A percentile compares a stretch with the other conserved stretches of the same genome.
These are phyloP conservation scores for Reticulitermes lucifugus DNA, from an alignment of 2,888 invertebrate species.

Conservation along the genomic window DNA sequence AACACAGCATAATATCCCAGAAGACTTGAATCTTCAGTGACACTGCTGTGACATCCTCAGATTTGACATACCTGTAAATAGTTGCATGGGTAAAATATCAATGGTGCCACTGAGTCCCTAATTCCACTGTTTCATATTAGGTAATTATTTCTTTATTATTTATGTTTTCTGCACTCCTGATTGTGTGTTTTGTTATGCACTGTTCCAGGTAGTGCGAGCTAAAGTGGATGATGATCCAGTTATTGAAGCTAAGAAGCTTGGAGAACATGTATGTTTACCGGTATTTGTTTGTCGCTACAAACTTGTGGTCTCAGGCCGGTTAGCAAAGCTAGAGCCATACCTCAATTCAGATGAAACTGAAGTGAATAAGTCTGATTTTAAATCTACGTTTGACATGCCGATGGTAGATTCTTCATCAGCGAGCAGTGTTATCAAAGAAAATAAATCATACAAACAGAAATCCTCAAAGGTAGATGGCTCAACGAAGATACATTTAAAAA, in stretches of 20 bases:
- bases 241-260: background rate
- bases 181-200: too few relatives aligned
- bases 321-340: background rate
- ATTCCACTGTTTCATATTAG: too few relatives aligned
- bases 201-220: conserved; percentile 17
- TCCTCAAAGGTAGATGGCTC: background rate
- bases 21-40: too few relatives aligned
- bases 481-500: background rate
- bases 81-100: too few relatives aligned
- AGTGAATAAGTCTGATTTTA: background rate
- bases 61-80: too few relatives aligned
- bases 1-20: too few relatives aligned
- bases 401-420: background rate
- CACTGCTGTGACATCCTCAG: too few relatives aligned
- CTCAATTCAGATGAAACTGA: background rate
- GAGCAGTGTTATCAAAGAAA: background rate
- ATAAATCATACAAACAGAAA: background rate
- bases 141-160: too few relatives aligned
- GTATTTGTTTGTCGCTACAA: conserved; percentile 25
- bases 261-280: background rate
- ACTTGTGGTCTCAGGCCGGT: background rate
- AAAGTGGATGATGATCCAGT: conserved; percentile 9
- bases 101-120: too few relatives aligned
- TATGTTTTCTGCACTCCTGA: too few relatives aligned
- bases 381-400: background rate